phyloP scores from a whole-genome alignment of 2,888 invertebrate genomes.

The Xanthorhoe spadicearia region DNA sequence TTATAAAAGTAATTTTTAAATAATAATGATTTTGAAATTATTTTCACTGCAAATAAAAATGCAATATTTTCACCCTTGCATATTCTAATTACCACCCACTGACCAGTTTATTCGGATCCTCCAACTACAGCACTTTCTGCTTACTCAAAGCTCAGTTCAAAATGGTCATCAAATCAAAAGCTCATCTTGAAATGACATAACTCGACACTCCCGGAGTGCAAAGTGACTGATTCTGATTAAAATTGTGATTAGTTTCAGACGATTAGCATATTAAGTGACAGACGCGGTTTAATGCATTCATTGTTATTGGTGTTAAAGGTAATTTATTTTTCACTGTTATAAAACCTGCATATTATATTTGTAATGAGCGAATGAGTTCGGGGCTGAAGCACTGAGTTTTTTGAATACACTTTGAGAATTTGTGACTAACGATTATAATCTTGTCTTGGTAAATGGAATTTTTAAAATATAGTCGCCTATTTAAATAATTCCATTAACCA shows the following conservation, averaged over 20 bases:
- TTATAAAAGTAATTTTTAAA: background rate
- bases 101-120: constrained; percentile 17
- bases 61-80: constrained; percentile 44
- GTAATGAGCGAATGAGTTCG: background rate
- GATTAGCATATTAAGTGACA: constrained; percentile 54
- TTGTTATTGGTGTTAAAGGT: constrained; percentile 26
- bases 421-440: background rate
- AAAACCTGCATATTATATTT: background rate
- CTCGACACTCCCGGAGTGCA: constrained; percentile 51
- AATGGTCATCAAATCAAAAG: constrained; percentile 48
- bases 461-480: too few relatives aligned
- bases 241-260: constrained; percentile 53
- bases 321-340: constrained; percentile 6
- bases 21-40: constrained; percentile 7
- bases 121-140: background rate
- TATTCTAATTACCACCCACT: constrained; percentile 44
- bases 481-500: too few relatives aligned
- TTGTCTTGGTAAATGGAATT: too few relatives aligned
- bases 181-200: constrained; percentile 54
- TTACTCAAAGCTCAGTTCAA: constrained; percentile 35
- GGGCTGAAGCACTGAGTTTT: background rate
- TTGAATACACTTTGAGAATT: background rate
- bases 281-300: constrained; percentile 38
- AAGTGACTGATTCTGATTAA: constrained; percentile 58
- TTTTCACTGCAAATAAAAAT: constrained; percentile 27